Conservation (phyloP, 2,888 invertebrate species). For the Dastarcus helophoroides region DNA sequence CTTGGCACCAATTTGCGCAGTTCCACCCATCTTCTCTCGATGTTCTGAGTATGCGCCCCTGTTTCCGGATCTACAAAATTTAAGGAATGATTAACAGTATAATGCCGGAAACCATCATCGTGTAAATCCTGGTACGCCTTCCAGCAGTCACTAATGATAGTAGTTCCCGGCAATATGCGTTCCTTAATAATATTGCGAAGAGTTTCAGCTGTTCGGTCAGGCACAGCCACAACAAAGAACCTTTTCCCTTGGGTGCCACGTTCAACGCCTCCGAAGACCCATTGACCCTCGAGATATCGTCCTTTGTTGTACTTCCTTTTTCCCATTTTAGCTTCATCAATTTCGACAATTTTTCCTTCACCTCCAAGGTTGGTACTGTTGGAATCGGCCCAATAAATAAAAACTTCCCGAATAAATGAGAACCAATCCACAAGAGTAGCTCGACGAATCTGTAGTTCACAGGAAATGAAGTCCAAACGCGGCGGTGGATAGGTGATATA, state of each 20-base stretch:
- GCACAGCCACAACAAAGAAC: conserved; percentile 6
- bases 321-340: conserved; percentile 6
- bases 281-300: conserved; percentile 4
- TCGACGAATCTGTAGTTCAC: background rate
- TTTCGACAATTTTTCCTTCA: conserved; percentile 3
- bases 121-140: conserved; percentile 5
- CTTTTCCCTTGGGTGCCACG: conserved; percentile 3
- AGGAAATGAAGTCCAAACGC: background rate
- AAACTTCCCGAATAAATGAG: conserved; percentile 7
- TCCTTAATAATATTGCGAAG: conserved; percentile 7
- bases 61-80: conserved; percentile 18
- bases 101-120: conserved; percentile 12
- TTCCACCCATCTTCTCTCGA: conserved; percentile 3
- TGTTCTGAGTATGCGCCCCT: conserved; percentile 3
- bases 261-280: conserved; percentile 8
- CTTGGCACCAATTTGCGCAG: background rate
- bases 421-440: conserved; percentile 5
- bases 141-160: conserved; percentile 11
- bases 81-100: conserved; percentile 15
- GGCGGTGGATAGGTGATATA: background rate
- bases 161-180: conserved; percentile 9
- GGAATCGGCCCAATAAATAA: background rate
- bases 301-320: conserved; percentile 5
- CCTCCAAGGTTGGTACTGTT: conserved; percentile 3
- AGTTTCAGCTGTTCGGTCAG: conserved; percentile 1